A percentile compares a stretch with the other conserved stretches of the same genome.
phyloP scores from a whole-genome alignment of 2,113 vertebrate species.

The Panthera leo region DNA sequence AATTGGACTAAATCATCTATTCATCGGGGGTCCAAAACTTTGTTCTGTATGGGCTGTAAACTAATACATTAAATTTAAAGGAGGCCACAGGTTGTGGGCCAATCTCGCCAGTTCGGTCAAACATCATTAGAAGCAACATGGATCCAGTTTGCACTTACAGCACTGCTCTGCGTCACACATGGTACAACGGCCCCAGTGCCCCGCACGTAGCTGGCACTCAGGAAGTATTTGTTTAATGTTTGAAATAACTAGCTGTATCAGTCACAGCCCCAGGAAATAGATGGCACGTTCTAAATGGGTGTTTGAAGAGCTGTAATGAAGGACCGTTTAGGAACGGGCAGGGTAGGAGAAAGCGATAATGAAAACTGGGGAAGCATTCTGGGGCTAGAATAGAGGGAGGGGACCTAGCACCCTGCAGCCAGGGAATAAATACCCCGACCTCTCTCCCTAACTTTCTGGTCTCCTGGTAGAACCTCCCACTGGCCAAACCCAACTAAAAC shows the following conservation, averaged over 20 bases:
- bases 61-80: background rate
- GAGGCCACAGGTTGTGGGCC: background rate
- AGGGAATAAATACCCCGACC: background rate
- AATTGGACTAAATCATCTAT: background rate
- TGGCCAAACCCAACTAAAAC: background rate
- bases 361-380: accelerated
- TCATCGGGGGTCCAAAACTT: background rate
- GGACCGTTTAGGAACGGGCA: background rate
- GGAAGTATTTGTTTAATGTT: background rate
- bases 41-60: background rate
- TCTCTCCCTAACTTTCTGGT: background rate
- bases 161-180: too few relatives aligned
- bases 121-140: background rate
- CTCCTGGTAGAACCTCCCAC: background rate
- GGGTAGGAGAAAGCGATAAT: background rate
- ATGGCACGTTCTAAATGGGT: background rate
- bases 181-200: background rate
- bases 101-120: background rate
- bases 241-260: background rate
- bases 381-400: background rate
- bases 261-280: background rate
- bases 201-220: background rate
- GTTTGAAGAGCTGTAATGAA: background rate
- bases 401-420: too few relatives aligned
- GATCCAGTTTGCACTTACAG: background rate